Percentiles rank a stretch among this genome's conserved stretches.
These are phyloP conservation scores for Amblyopsis hoosieri DNA, from an alignment of 2,797 vertebrate genomes.

Conservation along the genomic window DNA sequence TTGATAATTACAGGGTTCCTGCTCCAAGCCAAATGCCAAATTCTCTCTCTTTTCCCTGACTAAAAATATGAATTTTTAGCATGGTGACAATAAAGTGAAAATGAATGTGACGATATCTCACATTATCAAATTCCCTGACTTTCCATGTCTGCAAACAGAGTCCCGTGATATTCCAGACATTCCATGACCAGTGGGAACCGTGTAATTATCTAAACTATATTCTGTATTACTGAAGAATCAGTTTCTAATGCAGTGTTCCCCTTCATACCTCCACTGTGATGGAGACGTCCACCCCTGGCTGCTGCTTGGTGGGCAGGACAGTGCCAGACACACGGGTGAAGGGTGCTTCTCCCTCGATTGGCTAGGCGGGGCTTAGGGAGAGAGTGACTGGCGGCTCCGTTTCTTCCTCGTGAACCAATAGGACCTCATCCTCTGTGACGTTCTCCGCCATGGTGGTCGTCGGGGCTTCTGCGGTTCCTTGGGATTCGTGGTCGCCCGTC, in stretches of 20 bases:
- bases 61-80: no score
- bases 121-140: no score
- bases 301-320: conserved; percentile 18
- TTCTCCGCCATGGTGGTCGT: conserved; percentile 54
- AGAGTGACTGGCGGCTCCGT: conserved; percentile 24
- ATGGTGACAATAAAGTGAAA: no score
- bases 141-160: no score
- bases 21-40: no score
- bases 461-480: conserved; percentile 33
- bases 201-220: no score
- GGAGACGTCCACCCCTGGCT: conserved; percentile 39
- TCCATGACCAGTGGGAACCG: no score
- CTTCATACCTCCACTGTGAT: conserved; percentile 58
- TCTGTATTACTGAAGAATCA: not conserved
- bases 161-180: no score
- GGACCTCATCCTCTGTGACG: conserved; percentile 61
- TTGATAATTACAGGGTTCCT: no score
- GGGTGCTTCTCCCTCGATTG: conserved; percentile 66
- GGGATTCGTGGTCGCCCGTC: conserved; percentile 25
- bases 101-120: no score
- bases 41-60: no score
- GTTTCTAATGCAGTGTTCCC: not conserved
- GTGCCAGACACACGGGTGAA: conserved; percentile 57
- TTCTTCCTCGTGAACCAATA: conserved; percentile 50
- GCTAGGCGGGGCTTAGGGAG: conserved; percentile 27